Evolutionary conservation across 1,140 invertebrate genomes (phyloP), one percentile per base, ranked within the genome.

Genomic region (Chrysomallon squamiferum): DNA sequence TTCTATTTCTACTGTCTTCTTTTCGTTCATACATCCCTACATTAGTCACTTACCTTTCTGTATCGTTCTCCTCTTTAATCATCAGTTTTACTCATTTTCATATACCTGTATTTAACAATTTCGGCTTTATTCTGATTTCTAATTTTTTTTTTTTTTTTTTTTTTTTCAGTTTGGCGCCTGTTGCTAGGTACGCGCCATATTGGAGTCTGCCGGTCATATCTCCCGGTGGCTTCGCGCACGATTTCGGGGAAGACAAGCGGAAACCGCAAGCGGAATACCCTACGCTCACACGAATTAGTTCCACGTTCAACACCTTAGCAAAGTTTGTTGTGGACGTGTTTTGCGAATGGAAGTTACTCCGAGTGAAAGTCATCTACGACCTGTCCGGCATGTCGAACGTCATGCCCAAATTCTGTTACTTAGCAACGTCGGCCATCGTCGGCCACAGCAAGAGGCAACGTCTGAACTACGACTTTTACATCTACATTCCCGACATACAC

Each of bases 161-260:
- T 83, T 93, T 94, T 72, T 96, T 95, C 84, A 93, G 93, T 4
- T 88, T 96, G 62, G 93, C 94, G 1, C 94, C 94, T 1, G 93
- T 96, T 2, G 91, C 93, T 0, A 87, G 94, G 15, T 95, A 95
- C 79, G 90, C 93, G 2, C 90, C 92, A 18, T 89, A 89, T 18
- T 96, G 94, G 95, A 69, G 90, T 3, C 92, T 95, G 20, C 95
- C 95, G 0, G 90, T 96, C 1, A 80, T 96, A 7, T 95, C 93
- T 1, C 90, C 93, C 0, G 92, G 92, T 0, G 94, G 90, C 0
- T 92, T 93, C 74, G 92, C 92, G 0, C 90, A 92, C 62, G 90
- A 92, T 47, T 95, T 95, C 81, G 88, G 74, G 18, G 58, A 22
- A 15, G 41, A 68, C 29, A 63, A 71, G 47, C 32, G 27, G 9